Conservation (phyloP, 2,888 invertebrate species). For the Lysandra bellargus region DNA sequence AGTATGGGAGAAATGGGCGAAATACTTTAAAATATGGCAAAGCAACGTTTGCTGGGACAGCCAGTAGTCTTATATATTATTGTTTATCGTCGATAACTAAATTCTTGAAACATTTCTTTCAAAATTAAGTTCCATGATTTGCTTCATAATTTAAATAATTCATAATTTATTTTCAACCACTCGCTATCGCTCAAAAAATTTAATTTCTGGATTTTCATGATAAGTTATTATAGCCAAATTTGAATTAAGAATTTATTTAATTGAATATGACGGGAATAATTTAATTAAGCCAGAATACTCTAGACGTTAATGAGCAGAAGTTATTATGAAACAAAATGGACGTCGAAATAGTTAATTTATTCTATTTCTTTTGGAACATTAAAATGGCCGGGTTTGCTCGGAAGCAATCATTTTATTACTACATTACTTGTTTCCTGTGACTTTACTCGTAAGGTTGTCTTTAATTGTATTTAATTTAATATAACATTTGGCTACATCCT, state of each 20-base stretch:
- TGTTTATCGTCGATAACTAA: neutral
- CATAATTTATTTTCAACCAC: neutral
- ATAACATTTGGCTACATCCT: neutral
- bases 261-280: neutral
- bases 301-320: neutral
- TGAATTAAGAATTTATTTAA: neutral
- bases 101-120: neutral
- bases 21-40: no score
- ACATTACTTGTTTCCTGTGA: neutral
- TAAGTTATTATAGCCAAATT: neutral
- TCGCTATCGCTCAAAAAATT: neutral
- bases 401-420: neutral
- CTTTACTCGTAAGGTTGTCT: neutral
- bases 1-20: no score
- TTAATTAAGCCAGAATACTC: neutral
- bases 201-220: neutral
- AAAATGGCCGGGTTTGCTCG: neutral
- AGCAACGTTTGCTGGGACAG: no score
- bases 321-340: neutral
- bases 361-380: constrained; percentile 4
- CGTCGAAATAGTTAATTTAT: constrained; percentile 12
- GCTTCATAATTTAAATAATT: neutral
- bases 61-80: no score
- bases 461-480: neutral
- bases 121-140: neutral